Conservation (phyloP, 2,113 vertebrate genomes). For the Melanocharis versteri region DNA sequence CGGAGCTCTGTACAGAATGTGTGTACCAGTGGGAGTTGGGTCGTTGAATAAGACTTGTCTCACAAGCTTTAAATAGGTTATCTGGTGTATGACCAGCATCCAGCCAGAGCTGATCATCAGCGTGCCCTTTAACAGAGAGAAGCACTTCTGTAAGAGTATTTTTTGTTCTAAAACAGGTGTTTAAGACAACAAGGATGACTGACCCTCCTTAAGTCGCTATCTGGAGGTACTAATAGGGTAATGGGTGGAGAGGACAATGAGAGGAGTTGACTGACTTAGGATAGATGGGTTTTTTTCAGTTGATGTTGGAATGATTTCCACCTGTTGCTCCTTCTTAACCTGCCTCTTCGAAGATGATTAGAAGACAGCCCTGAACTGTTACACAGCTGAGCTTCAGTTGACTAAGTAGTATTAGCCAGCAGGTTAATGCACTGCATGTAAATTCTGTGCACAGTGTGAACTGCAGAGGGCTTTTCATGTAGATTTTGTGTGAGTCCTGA, state of each 20-base stretch:
- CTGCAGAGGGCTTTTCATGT: not conserved
- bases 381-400: not conserved
- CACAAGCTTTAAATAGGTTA: not conserved
- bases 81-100: not conserved
- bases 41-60: not conserved
- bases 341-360: not conserved
- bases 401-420: not conserved
- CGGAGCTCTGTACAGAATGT: not conserved
- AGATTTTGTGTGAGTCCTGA: not conserved
- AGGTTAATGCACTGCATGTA: not conserved
- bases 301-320: not conserved
- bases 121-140: not conserved
- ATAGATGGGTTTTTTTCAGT: not conserved
- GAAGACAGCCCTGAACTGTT: not conserved
- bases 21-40: not conserved
- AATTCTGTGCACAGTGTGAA: not conserved
- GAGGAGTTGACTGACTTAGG: not conserved
- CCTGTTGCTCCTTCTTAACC: not conserved
- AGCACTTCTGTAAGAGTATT: not conserved
- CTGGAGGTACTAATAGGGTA: not conserved
- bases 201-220: not conserved
- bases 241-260: not conserved
- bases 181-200: not conserved
- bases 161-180: not conserved
- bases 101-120: not conserved